Percentiles rank a stretch among this genome's conserved stretches.
phyloP scores from a whole-genome alignment of 2,797 vertebrate species.

The Pangasius larnaudii region DNA sequence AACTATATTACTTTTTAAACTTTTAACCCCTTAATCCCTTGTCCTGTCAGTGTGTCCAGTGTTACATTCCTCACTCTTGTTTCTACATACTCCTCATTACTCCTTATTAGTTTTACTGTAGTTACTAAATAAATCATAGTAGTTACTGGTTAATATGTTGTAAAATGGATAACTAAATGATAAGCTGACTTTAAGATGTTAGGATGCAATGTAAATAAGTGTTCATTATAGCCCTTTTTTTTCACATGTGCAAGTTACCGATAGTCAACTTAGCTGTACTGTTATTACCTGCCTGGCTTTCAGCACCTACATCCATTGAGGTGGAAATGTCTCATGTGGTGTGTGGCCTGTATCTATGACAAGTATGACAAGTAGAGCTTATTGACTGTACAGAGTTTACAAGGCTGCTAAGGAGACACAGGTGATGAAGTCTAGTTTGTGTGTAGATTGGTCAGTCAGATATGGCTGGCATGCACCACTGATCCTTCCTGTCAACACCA shows the following conservation, averaged over 20 bases:
- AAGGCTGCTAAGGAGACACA: constrained; percentile 29
- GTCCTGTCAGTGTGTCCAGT: background rate
- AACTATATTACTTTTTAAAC: background rate
- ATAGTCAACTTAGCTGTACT: background rate
- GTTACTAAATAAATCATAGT: background rate
- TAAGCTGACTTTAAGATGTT: background rate
- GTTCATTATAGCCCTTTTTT: background rate
- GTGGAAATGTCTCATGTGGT: background rate
- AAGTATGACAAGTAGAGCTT: constrained; percentile 30
- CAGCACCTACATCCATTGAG: background rate
- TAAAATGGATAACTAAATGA: background rate
- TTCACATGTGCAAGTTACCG: background rate
- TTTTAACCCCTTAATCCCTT: background rate
- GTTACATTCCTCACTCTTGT: background rate
- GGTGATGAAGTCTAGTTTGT: background rate
- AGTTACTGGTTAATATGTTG: background rate
- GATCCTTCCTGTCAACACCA: constrained; percentile 31
- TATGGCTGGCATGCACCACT: constrained; percentile 26
- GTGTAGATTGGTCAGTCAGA: constrained; percentile 28
- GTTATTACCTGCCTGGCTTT: background rate
- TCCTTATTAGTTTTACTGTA: background rate
- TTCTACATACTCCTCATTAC: background rate
- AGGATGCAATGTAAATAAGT: background rate
- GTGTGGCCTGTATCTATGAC: constrained; percentile 4
- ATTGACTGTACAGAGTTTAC: constrained; percentile 34